These are phyloP conservation scores for Montipora sp. DNA, from an alignment of 64 coral and sea anemone species.

Conservation along the genomic window DNA sequence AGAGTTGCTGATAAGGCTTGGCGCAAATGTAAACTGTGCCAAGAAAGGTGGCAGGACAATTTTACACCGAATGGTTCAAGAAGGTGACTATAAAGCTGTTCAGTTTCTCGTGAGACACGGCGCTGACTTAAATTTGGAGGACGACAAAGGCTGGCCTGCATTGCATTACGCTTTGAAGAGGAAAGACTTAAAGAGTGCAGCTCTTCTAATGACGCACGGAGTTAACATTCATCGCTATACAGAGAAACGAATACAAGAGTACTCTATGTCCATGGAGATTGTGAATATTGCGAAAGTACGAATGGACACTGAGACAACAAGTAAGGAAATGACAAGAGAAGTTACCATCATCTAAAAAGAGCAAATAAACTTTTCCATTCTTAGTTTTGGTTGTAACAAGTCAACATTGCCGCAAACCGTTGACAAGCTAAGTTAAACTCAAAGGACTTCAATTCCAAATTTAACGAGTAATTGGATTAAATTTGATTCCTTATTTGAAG, in stretches of 20 bases:
- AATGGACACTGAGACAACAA: conserved; percentile 20
- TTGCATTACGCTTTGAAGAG: conserved; percentile 62
- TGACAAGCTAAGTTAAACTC: neutral
- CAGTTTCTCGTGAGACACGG: conserved; percentile 54
- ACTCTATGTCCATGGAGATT: conserved; percentile 54
- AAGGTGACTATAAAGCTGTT: conserved; percentile 49
- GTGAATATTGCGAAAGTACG: conserved; percentile 39
- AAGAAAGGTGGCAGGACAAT: conserved; percentile 46
- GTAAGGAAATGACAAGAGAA: neutral
- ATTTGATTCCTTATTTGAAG: neutral
- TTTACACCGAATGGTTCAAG: conserved; percentile 50
- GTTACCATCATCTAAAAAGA: conserved; percentile 21
- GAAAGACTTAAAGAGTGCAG: conserved; percentile 59
- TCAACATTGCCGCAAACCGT: neutral
- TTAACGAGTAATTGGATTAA: neutral
- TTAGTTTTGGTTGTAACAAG: neutral
- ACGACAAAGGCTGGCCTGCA: conserved; percentile 65
- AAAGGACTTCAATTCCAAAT: neutral
- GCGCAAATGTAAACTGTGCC: conserved; percentile 43
- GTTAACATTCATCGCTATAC: conserved; percentile 53
- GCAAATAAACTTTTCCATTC: neutral
- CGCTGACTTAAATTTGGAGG: conserved; percentile 45
- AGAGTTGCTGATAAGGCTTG: conserved; percentile 42
- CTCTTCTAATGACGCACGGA: conserved; percentile 53
- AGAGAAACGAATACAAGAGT: conserved; percentile 63